Conservation (phyloP, 1,140 invertebrate species). For the Capitella teleta region DNA sequence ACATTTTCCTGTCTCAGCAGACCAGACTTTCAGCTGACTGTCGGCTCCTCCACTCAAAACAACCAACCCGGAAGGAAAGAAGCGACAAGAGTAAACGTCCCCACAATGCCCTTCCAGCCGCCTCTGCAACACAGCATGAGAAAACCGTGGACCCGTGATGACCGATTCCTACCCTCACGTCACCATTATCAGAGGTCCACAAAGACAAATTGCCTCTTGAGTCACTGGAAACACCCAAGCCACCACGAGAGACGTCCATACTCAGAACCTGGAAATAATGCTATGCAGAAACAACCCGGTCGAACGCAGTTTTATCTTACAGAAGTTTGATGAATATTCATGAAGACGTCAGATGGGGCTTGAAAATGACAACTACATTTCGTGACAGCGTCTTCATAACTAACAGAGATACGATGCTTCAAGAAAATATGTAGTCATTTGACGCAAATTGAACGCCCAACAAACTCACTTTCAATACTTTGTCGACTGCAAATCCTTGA, state of each 20-base stretch:
- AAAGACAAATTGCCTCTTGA: conserved; percentile 49
- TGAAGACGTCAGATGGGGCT: no score
- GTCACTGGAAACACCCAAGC: conserved; percentile 52
- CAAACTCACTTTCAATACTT: no score
- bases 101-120: conserved; percentile 55
- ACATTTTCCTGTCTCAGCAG: conserved; percentile 54
- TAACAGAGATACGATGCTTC: no score
- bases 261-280: conserved; percentile 42
- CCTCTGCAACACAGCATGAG: conserved; percentile 31
- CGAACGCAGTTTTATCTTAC: no score
- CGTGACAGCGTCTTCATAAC: no score
- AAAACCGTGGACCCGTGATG: neutral
- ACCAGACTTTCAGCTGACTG: conserved; percentile 59
- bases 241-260: conserved; percentile 49
- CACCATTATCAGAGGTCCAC: conserved; percentile 54
- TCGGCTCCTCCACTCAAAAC: conserved; percentile 58
- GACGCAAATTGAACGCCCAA: no score
- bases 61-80: conserved; percentile 62
- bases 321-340: no score
- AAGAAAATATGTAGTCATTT: no score
- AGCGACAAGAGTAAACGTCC: conserved; percentile 57
- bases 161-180: conserved; percentile 40
- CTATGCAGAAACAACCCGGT: no score
- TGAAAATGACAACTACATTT: no score
- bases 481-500: no score